Evolutionary conservation across 2,888 invertebrate species (phyloP).

Genomic region (Gymnosoma rotundatum): DNA sequence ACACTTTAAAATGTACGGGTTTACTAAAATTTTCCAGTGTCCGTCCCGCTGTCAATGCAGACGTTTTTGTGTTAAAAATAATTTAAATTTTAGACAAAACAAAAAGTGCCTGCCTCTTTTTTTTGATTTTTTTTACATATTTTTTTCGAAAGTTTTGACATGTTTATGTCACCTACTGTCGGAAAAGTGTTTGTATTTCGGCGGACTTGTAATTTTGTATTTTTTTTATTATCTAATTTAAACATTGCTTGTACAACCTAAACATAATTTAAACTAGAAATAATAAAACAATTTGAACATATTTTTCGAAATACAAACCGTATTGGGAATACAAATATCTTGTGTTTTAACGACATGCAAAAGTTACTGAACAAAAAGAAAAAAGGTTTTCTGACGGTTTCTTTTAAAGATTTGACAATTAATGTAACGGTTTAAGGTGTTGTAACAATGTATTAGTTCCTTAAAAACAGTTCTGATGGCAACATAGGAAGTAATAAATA

Average conservation of each 20-base stretch:
- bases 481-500: slow-evolving; percentile 50
- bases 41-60: slow-evolving; percentile 31
- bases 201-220: slow-evolving; percentile 8
- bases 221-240: slow-evolving; percentile 54
- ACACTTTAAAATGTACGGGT: slow-evolving; percentile 6
- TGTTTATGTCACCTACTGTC: slow-evolving; percentile 61
- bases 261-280: slow-evolving; percentile 54
- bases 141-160: slow-evolving; percentile 46
- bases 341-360: neutral
- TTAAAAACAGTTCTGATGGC: neutral
- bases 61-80: slow-evolving; percentile 33
- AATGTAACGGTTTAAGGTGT: slow-evolving; percentile 27
- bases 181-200: slow-evolving; percentile 45
- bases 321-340: slow-evolving; percentile 32
- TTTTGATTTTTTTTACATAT: neutral
- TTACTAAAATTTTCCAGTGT: slow-evolving; percentile 31
- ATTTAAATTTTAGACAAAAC: slow-evolving; percentile 50
- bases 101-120: slow-evolving; percentile 27
- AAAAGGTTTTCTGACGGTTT: slow-evolving; percentile 23
- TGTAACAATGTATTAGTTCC: slow-evolving; percentile 9
- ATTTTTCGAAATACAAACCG: slow-evolving; percentile 31
- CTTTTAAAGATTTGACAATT: slow-evolving; percentile 43
- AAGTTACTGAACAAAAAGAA: neutral
- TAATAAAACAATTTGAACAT: slow-evolving; percentile 57
- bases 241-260: slow-evolving; percentile 21